Evolutionary conservation across 2,113 vertebrate genomes (phyloP), one percentile per base, ranked within the genome.

Genomic region (Myanophis thanlyinensis): DNA sequence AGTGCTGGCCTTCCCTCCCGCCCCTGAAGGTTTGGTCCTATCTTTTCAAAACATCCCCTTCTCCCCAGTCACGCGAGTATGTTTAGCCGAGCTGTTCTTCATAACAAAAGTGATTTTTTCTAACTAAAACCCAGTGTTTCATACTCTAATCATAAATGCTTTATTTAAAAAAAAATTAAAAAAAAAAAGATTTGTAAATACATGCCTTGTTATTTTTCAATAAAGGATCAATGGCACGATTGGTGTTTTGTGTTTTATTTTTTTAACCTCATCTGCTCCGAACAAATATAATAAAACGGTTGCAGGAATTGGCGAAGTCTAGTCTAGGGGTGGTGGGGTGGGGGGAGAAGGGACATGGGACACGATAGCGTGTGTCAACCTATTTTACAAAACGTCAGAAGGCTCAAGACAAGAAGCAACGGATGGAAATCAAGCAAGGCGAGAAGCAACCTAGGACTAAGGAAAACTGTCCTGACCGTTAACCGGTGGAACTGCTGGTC

Each of bases 181-280:
- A 12, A 62, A 13, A 62, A 91, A 94, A 89, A 93, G 85, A 95
- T 96, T 96, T 94, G 90, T 94, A n/a, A n/a, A n/a, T 96, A 96
- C 93, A 49, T 92, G 88, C 91, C 91, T 88, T 92, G 89, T 95
- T 95, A 40, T 96, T 97, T 97, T 97, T 88, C 85, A 97, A 96
- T 97, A 97, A 97, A 97, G 93, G 4, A 40, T 90, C 91, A 95
- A 92, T 89, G 92, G 85, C 67, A 73, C 84, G 62, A 35, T 51
- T 20, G 23, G 23, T 7, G 22, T 87, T 25, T 94, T 85, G 22
- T 91, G 93, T 87, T n/a, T 49, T 49, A 35, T 54, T 89, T 46
- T 56, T 56, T 9, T 0, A 0, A 25, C 1, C 1, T 5, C 5
- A 88, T 44, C 54, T 91, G 4, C 89, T 20, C 51, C 35, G 0